These are phyloP conservation scores for Cacatua alba DNA, from an alignment of 2,113 vertebrate genomes.

Conservation along the genomic window DNA sequence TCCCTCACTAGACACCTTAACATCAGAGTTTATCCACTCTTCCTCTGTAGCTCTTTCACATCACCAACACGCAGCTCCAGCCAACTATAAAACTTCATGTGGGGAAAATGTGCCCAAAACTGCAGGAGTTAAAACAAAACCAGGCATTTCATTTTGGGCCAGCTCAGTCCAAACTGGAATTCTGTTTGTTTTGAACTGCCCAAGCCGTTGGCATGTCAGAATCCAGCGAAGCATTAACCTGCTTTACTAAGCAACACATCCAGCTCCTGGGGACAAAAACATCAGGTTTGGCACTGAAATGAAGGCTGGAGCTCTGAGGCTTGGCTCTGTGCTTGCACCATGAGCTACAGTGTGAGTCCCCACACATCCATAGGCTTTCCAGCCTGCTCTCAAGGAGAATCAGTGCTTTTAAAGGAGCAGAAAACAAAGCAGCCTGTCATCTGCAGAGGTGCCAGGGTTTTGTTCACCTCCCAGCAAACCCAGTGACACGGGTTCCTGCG, in stretches of 20 bases:
- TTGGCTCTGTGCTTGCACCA: not conserved
- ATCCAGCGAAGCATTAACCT: conserved; percentile 21
- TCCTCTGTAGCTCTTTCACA: not conserved
- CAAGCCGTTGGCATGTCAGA: not conserved
- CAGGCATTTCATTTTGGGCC: not conserved
- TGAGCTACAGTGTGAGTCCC: not conserved
- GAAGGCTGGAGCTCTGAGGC: not conserved
- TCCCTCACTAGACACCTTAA: not conserved
- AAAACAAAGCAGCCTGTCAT: not conserved
- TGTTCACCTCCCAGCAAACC: not conserved
- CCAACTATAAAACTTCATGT: not conserved
- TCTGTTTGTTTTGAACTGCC: conserved; percentile 37
- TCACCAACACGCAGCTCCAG: not conserved
- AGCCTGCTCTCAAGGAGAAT: not conserved
- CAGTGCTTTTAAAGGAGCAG: not conserved
- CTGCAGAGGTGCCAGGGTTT: conserved; percentile 9
- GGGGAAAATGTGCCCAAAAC: not conserved
- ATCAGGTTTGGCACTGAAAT: not conserved
- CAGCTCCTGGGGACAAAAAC: conserved; percentile 7
- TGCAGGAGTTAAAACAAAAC: not conserved
- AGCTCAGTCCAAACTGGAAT: conserved; percentile 27
- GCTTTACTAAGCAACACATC: not conserved
- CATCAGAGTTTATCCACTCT: not conserved
- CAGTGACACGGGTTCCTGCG: accelerated
- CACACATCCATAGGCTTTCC: not conserved